Percentiles rank a stretch among this genome's conserved stretches.
Conservation (phyloP, 2,797 vertebrate species). For the Pseudopleuronectes americanus region DNA sequence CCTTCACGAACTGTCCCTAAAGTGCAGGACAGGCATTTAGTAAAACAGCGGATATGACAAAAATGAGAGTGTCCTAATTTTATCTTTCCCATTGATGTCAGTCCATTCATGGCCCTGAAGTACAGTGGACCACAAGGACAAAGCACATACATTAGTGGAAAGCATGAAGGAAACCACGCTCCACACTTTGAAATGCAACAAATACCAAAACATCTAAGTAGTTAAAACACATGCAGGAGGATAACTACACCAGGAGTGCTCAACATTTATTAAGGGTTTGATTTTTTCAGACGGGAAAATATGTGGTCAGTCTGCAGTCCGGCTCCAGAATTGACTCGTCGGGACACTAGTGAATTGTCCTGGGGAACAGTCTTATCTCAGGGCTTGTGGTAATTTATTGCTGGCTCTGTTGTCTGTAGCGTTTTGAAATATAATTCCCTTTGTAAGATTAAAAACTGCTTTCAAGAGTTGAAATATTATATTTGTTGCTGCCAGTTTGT, state of each 20-base stretch:
- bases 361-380: no score
- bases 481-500: not conserved
- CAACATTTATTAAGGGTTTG: not conserved
- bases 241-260: not conserved
- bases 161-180: not conserved
- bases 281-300: no score
- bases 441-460: not conserved
- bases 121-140: not conserved
- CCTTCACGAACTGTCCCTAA: not conserved
- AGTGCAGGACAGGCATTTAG: not conserved
- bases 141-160: not conserved
- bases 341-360: not conserved
- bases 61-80: not conserved
- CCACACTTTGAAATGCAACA: not conserved
- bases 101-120: not conserved
- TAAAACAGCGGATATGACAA: conserved; percentile 3
- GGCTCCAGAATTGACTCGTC: no score
- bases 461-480: not conserved
- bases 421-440: not conserved
- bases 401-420: not conserved
- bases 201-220: not conserved
- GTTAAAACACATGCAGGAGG: not conserved
- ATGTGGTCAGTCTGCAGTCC: not conserved
- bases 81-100: not conserved
- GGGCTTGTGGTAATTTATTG: no score